Conservation (phyloP, 2,888 invertebrate species). For the Sussaba pulchella region DNA sequence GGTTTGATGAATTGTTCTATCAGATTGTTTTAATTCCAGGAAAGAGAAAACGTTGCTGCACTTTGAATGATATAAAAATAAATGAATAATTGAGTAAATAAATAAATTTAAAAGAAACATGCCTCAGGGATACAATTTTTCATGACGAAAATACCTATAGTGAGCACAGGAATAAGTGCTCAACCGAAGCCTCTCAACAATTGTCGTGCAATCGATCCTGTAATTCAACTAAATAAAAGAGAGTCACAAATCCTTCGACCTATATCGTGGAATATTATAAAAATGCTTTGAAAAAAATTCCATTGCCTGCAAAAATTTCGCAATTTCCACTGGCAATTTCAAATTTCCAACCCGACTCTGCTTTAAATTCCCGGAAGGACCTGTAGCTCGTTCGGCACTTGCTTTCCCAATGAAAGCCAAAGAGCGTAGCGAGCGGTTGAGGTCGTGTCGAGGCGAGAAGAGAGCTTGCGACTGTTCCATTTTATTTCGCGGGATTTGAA, state of each 20-base stretch:
- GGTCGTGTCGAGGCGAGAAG: slow-evolving; percentile 26
- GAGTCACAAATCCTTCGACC: too few relatives aligned
- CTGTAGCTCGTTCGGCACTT: slow-evolving; percentile 39
- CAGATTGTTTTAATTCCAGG: too few relatives aligned
- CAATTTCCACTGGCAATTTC: neutral
- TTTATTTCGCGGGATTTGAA: slow-evolving; percentile 47
- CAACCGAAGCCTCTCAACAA: too few relatives aligned
- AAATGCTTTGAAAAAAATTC: neutral
- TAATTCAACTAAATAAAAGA: slow-evolving; percentile 40
- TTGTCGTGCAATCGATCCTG: too few relatives aligned
- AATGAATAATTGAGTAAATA: too few relatives aligned
- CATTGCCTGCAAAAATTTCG: neutral
- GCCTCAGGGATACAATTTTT: too few relatives aligned
- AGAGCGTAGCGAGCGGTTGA: slow-evolving; percentile 48
- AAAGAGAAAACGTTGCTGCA: too few relatives aligned
- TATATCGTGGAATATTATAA: neutral
- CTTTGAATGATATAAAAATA: too few relatives aligned
- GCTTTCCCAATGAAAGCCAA: slow-evolving; percentile 58
- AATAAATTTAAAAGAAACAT: too few relatives aligned
- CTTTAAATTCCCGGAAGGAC: slow-evolving; percentile 17
- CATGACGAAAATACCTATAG: too few relatives aligned
- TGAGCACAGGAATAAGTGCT: too few relatives aligned
- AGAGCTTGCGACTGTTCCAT: slow-evolving; percentile 43
- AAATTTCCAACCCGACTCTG: neutral
- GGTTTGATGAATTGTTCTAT: too few relatives aligned